Conservation (phyloP, 2,888 invertebrate genomes). For the Eumacrocentrus americanus region DNA sequence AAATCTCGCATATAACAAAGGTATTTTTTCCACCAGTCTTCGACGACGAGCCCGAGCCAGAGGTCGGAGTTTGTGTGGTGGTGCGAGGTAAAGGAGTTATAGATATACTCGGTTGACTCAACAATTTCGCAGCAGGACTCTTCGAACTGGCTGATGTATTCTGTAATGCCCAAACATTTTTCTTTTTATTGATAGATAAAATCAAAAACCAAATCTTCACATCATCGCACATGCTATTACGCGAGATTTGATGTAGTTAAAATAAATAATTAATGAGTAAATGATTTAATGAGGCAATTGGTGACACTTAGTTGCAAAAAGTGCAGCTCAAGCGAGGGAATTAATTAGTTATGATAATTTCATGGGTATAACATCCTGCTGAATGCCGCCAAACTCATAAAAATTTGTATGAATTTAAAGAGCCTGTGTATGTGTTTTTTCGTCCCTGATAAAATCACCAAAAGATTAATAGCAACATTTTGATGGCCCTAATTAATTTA, state of each 20-base stretch:
- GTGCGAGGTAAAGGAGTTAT: constrained; percentile 84
- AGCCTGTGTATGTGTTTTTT: too few relatives aligned
- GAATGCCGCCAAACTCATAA: too few relatives aligned
- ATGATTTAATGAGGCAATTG: background rate
- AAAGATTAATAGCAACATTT: too few relatives aligned
- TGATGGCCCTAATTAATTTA: too few relatives aligned
- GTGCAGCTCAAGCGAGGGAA: too few relatives aligned
- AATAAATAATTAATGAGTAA: background rate
- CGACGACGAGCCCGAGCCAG: constrained; percentile 57
- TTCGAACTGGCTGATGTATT: constrained; percentile 55
- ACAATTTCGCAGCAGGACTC: constrained; percentile 61
- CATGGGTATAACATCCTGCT: too few relatives aligned
- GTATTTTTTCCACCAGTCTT: constrained; percentile 72
- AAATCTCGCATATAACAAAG: constrained; percentile 95
- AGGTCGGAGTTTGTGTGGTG: constrained; percentile 57
- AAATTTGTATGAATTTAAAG: too few relatives aligned
- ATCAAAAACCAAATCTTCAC: background rate
- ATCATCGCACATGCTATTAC: background rate
- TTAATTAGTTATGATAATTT: too few relatives aligned
- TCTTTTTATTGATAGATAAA: background rate
- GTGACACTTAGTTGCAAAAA: too few relatives aligned
- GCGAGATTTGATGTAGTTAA: background rate
- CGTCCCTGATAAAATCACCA: too few relatives aligned
- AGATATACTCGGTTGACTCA: constrained; percentile 86
- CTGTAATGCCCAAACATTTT: too few relatives aligned